These are phyloP conservation scores for Lepeophtheirus nordmannii DNA, from an alignment of 2,888 invertebrate species.

Conservation along the genomic window DNA sequence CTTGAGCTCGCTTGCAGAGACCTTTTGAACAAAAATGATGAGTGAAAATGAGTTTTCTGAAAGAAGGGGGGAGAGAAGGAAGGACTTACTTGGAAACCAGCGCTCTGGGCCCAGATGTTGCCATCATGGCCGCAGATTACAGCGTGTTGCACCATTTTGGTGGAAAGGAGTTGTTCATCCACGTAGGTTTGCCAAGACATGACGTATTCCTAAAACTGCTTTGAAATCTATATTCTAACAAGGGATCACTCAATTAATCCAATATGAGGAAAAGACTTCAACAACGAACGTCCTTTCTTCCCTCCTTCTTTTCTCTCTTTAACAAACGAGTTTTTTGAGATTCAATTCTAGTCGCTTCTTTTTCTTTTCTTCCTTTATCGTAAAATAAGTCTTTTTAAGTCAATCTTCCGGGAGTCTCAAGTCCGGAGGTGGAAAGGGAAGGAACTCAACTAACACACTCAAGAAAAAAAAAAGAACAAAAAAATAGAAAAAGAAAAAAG, in stretches of 20 bases:
- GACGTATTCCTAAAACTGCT: slow-evolving; percentile 30
- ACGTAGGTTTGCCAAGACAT: slow-evolving; percentile 98
- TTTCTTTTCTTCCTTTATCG: too few species aligned
- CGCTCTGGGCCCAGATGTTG: slow-evolving; percentile 85
- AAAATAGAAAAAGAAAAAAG: neutral
- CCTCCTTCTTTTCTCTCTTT: too few species aligned
- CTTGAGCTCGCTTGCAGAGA: slow-evolving; percentile 76
- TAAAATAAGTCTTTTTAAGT: too few species aligned
- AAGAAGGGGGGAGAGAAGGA: neutral
- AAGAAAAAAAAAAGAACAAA: neutral
- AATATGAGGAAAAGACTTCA: too few species aligned
- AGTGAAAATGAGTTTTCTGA: neutral
- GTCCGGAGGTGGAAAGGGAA: slow-evolving; percentile 4
- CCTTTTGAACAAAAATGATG: slow-evolving; percentile 43
- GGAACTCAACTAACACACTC: neutral
- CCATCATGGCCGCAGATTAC: slow-evolving; percentile 89
- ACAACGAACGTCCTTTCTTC: too few species aligned
- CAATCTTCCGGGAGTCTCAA: neutral
- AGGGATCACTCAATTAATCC: too few species aligned
- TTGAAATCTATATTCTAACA: too few species aligned
- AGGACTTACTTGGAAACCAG: slow-evolving; percentile 74
- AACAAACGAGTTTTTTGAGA: too few species aligned
- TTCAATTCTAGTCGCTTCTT: too few species aligned
- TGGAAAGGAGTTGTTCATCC: slow-evolving; percentile 88
- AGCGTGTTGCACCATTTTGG: slow-evolving; percentile 83